These are phyloP conservation scores for Silurus aristotelis DNA, from an alignment of 2,797 vertebrate genomes.

Conservation along the genomic window DNA sequence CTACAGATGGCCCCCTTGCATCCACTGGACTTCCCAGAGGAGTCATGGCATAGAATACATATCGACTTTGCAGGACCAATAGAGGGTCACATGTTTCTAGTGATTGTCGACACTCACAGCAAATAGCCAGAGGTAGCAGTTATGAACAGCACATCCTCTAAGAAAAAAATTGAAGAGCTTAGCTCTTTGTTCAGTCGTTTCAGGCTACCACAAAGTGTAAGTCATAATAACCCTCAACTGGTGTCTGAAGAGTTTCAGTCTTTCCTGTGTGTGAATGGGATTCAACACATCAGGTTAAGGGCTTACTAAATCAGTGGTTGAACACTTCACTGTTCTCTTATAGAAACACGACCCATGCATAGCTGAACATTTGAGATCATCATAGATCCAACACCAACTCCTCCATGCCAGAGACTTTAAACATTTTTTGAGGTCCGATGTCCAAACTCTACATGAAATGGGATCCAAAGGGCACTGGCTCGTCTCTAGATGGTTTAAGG, in stretches of 20 bases:
- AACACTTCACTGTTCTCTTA: slow-evolving; percentile 20
- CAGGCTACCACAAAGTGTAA: slow-evolving; percentile 12
- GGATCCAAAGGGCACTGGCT: too few species aligned
- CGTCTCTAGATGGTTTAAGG: too few species aligned
- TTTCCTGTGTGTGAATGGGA: neutral
- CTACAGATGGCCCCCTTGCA: too few species aligned
- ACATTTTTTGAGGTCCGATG: too few species aligned
- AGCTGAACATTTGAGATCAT: too few species aligned
- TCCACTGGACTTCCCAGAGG: too few species aligned
- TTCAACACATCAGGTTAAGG: slow-evolving; percentile 5
- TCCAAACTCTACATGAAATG: too few species aligned
- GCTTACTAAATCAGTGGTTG: neutral
- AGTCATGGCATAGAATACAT: slow-evolving; percentile 22
- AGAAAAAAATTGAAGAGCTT: slow-evolving; percentile 32
- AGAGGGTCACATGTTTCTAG: slow-evolving; percentile 20
- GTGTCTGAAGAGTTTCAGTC: neutral
- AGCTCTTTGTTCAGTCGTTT: slow-evolving; percentile 18
- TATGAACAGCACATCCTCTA: too few species aligned
- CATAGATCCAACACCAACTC: too few species aligned
- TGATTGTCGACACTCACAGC: too few species aligned
- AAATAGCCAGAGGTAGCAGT: too few species aligned
- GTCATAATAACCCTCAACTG: neutral
- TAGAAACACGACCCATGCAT: slow-evolving; percentile 11
- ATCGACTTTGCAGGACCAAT: slow-evolving; percentile 24
- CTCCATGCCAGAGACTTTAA: too few species aligned